phyloP scores from a whole-genome alignment of 2,797 vertebrate species.

The Sebastes nivosus region DNA sequence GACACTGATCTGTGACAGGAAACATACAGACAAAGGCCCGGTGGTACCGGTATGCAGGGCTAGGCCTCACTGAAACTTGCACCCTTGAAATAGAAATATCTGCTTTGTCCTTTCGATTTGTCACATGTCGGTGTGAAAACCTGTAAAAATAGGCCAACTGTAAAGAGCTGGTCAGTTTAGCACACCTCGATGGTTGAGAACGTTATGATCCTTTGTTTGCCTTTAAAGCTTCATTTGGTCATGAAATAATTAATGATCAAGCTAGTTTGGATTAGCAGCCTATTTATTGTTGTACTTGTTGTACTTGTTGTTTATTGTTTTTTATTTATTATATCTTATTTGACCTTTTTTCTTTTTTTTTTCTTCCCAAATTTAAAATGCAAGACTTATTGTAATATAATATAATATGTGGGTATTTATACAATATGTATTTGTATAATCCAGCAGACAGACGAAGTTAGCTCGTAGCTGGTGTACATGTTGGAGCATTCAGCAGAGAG shows the following conservation, averaged over 20 bases:
- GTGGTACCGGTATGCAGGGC: slow-evolving; percentile 34
- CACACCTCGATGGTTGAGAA: background rate
- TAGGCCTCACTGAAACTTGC: slow-evolving; percentile 50
- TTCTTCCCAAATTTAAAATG: background rate
- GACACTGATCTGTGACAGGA: slow-evolving; percentile 66
- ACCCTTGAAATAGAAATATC: slow-evolving; percentile 53
- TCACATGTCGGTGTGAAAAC: slow-evolving; percentile 30
- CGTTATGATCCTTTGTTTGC: slow-evolving; percentile 2
- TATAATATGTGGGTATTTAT: background rate
- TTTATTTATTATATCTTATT: background rate
- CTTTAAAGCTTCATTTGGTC: background rate
- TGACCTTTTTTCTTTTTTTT: background rate
- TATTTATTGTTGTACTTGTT: background rate
- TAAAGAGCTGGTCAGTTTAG: slow-evolving; percentile 49
- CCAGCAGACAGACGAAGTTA: background rate
- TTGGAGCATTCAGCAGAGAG: background rate
- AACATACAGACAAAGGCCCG: slow-evolving; percentile 43
- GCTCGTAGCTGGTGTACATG: background rate
- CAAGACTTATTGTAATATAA: background rate
- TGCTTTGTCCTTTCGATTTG: slow-evolving; percentile 32
- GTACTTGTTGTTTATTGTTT: background rate
- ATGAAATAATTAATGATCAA: background rate
- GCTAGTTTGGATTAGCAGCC: background rate
- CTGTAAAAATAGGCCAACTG: slow-evolving; percentile 55
- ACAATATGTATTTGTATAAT: background rate